Conservation (phyloP, 2,113 vertebrate genomes). For the Aldabrachelys gigantea region DNA sequence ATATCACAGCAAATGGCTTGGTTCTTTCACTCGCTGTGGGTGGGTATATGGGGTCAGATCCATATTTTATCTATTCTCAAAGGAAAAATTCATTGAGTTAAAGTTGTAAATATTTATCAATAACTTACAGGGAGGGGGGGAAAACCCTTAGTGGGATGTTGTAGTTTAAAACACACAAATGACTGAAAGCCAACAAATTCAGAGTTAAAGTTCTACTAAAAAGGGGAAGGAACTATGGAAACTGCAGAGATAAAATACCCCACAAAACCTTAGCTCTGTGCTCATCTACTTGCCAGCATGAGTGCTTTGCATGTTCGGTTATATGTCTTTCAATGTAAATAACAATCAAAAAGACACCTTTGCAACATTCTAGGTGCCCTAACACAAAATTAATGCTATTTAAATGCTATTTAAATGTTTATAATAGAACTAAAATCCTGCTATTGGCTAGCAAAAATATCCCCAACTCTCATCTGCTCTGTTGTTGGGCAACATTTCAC, state of each 20-base stretch:
- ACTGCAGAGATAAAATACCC: background rate
- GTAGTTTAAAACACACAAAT: background rate
- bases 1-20: background rate
- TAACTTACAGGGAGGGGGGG: background rate
- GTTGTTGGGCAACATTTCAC: background rate
- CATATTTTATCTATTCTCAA: too few relatives aligned
- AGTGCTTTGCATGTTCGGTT: background rate
- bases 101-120: background rate
- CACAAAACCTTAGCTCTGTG: background rate
- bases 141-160: background rate
- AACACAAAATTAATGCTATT: accelerated
- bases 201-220: background rate
- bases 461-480: background rate
- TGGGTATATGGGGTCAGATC: too few relatives aligned
- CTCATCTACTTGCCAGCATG: background rate
- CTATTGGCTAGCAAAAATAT: background rate
- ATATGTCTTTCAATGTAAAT: background rate
- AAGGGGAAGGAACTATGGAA: background rate
- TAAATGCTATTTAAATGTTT: accelerated
- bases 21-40: background rate
- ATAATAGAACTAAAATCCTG: background rate
- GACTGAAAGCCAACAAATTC: background rate
- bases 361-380: background rate
- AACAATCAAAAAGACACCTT: background rate
- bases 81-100: background rate